These are phyloP conservation scores for Gymnothorax reevesii DNA, from an alignment of 2,797 vertebrate species.

Conservation along the genomic window DNA sequence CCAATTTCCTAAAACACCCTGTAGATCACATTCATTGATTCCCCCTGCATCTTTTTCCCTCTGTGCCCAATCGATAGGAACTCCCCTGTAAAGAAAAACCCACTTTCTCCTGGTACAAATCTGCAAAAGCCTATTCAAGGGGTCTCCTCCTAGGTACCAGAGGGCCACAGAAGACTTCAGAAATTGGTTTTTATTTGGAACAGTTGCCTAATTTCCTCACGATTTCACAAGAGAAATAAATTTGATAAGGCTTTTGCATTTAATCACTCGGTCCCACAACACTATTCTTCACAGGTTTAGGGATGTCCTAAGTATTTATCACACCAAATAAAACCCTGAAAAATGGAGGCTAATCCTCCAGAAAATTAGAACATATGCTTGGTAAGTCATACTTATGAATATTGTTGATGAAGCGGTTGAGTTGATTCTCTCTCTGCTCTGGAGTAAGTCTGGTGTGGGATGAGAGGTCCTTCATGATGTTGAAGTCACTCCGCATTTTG, in stretches of 20 bases:
- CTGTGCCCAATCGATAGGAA: too few species aligned
- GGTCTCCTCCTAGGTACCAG: too few species aligned
- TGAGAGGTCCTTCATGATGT: constrained; percentile 87
- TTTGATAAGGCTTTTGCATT: not conserved
- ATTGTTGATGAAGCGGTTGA: constrained; percentile 75
- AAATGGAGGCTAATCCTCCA: not conserved
- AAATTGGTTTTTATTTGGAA: too few species aligned
- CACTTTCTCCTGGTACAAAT: too few species aligned
- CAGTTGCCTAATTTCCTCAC: too few species aligned
- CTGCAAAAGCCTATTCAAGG: too few species aligned
- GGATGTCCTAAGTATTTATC: not conserved
- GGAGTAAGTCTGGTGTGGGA: constrained; percentile 82
- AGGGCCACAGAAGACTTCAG: too few species aligned
- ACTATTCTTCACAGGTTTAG: not conserved
- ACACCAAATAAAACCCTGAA: not conserved
- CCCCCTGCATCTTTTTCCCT: too few species aligned
- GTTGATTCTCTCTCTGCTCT: constrained; percentile 78
- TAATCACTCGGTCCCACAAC: not conserved
- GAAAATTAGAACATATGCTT: not conserved
- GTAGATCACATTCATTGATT: too few species aligned
- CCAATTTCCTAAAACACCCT: too few species aligned
- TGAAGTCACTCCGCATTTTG: constrained; percentile 87
- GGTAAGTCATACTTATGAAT: constrained; percentile 73
- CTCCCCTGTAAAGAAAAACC: too few species aligned
- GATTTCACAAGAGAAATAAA: too few species aligned